Base-by-base conservation (phyloP, 1,140 invertebrate species). In the Lethrus apterus region DNA sequence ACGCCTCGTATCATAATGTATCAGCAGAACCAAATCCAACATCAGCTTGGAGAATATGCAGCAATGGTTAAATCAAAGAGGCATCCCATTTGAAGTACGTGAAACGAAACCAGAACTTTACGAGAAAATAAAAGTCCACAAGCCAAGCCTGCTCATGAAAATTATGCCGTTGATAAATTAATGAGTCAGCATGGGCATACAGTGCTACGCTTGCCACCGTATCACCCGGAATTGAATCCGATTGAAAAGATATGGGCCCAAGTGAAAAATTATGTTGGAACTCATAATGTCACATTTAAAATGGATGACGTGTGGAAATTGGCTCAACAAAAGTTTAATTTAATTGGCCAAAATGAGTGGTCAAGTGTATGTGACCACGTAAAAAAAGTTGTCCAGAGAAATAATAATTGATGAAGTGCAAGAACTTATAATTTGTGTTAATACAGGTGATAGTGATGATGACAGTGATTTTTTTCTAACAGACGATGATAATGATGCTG, bases 141-240 rank as follows among this genome's bases (percentile, higher is more conserved):
- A 48, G 33, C 14, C n/a, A n/a, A n/a, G 33, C 18, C 31, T 11
- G 4, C 20, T 44, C 24, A 30, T 19, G 40, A 32, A 3, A 47
- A 46, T 15, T 60, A 60, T 36, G 44, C 42, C 9, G 29, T 61
- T 19, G 60, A 63, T 45, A 36, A 52, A 48, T 38, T 59, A 14
- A 33, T 50, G 13, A 46, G 43, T 20, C 20, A 8, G 29, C 32
- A 51, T 10, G 49, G 49, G 14, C 34, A 56, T 33, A 50, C 18
- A 15, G 54, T 58, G 1, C 11, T 44, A n/a, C 24, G 42, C 5
- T 18, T 32, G 4, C 42, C 42, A 17, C 42, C 43, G 20, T 45
- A 46, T 14, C 33, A 46, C 17, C 30, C 26, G 18, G 44, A 46
- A 10, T 19, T 46, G 17, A 46, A 46, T 38, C 23, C 33, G 2